Percentiles rank a stretch among this genome's conserved stretches.
Conservation (phyloP, 2,113 vertebrate species). For the Syngnathus scovelli region DNA sequence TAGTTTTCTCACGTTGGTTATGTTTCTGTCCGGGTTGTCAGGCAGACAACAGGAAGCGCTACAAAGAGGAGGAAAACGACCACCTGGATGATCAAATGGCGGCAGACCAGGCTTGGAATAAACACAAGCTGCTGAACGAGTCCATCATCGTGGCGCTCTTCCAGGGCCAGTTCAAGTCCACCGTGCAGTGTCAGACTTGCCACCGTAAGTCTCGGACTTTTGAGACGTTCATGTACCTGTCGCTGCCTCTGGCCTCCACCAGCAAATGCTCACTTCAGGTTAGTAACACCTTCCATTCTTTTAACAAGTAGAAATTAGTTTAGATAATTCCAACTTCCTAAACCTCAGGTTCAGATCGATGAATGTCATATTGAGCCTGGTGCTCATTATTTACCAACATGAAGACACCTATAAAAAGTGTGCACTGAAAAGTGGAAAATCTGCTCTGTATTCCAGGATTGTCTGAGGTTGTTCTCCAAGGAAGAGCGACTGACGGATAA, state of each 20-base stretch:
- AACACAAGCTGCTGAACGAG: conserved; percentile 92
- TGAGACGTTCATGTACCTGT: conserved; percentile 97
- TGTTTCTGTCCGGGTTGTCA: conserved; percentile 44
- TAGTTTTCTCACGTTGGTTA: not conserved
- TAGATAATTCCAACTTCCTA: no score
- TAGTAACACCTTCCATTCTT: conserved; percentile 6
- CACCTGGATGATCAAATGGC: conserved; percentile 83
- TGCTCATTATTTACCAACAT: not conserved
- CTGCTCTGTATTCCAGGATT: conserved; percentile 74
- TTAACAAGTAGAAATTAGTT: no score
- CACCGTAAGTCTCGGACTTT: conserved; percentile 91
- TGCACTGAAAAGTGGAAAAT: not conserved
- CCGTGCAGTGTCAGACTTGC: conserved; percentile 93
- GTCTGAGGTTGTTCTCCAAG: conserved; percentile 94
- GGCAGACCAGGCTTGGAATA: conserved; percentile 89
- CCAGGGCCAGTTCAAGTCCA: conserved; percentile 98
- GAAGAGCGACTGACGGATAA: conserved; percentile 94
- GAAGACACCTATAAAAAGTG: not conserved
- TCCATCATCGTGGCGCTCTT: conserved; percentile 94
- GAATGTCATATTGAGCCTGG: no score
- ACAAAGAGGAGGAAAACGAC: conserved; percentile 92
- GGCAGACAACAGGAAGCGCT: conserved; percentile 92
- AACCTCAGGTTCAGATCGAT: no score
- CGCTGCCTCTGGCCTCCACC: conserved; percentile 84
- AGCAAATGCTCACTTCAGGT: conserved; percentile 96